Conservation (phyloP, 2,888 invertebrate genomes). For the Drosophila differens region DNA sequence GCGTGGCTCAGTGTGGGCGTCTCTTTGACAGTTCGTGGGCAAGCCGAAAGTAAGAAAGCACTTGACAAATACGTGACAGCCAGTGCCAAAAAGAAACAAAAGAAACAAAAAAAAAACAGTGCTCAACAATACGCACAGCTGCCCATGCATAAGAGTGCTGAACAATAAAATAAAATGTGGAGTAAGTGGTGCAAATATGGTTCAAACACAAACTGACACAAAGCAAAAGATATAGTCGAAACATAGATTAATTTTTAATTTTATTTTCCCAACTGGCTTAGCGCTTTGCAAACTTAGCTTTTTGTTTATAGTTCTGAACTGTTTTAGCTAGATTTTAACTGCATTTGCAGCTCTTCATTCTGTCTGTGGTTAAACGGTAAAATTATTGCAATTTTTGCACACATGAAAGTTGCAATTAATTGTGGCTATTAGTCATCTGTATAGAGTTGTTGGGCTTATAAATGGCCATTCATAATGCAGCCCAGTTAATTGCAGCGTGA, state of each 20-base stretch:
- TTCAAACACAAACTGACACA: background rate
- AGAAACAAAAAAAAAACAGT: background rate
- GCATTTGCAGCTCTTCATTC: background rate
- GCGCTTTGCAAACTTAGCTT: background rate
- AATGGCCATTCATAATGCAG: slow-evolving; percentile 21
- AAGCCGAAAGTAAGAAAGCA: slow-evolving; percentile 48
- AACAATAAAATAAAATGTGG: slow-evolving; percentile 2
- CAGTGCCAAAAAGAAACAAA: slow-evolving; percentile 9
- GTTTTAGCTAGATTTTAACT: slow-evolving; percentile 1
- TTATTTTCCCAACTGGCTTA: background rate
- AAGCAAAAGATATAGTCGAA: background rate
- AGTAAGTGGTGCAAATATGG: slow-evolving; percentile 6
- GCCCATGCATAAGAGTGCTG: slow-evolving; percentile 5
- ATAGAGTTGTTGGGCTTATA: background rate
- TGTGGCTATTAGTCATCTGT: slow-evolving; percentile 1
- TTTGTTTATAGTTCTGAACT: slow-evolving; percentile 9
- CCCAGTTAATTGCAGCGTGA: slow-evolving; percentile 67
- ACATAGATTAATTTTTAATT: background rate
- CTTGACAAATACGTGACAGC: slow-evolving; percentile 48
- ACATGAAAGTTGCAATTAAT: slow-evolving; percentile 1
- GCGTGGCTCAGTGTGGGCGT: slow-evolving; percentile 37
- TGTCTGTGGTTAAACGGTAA: slow-evolving; percentile 11
- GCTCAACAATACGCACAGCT: slow-evolving; percentile 21
- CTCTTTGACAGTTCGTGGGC: slow-evolving; percentile 52
- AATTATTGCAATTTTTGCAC: background rate